These are phyloP conservation scores for Luperina testacea DNA, from an alignment of 2,888 invertebrate species.

Conservation along the genomic window DNA sequence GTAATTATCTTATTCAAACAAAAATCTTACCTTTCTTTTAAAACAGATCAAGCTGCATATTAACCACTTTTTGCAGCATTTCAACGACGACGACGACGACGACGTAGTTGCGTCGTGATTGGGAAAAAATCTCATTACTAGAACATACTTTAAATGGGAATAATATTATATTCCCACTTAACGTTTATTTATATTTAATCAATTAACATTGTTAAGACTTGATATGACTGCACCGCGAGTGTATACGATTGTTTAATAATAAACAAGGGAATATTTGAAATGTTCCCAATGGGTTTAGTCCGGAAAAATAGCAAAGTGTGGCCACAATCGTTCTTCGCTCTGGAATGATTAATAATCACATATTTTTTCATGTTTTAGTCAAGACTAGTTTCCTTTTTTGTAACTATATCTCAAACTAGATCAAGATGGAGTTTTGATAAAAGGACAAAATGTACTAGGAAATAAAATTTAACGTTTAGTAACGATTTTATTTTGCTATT, in stretches of 20 bases:
- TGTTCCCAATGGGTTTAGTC: constrained; percentile 26
- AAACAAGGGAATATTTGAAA: neutral
- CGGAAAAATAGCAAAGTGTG: constrained; percentile 18
- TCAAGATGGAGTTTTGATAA: constrained; percentile 16
- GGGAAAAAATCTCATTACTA: constrained; percentile 38
- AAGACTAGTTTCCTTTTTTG: constrained; percentile 41
- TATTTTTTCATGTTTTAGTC: constrained; percentile 26
- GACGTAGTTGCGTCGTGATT: constrained; percentile 46
- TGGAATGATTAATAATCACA: constrained; percentile 47
- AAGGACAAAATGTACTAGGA: constrained; percentile 9
- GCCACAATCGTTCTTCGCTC: constrained; percentile 5
- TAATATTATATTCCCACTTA: constrained; percentile 18
- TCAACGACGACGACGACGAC: neutral
- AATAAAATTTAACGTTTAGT: neutral
- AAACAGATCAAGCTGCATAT: neutral
- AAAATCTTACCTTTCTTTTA: neutral
- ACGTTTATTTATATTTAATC: neutral
- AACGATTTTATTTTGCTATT: constrained; percentile 7
- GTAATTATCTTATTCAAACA: neutral
- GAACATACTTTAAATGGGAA: constrained; percentile 25
- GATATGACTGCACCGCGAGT: neutral
- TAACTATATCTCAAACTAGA: constrained; percentile 13
- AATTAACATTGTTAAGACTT: no score
- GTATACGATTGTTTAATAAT: neutral
- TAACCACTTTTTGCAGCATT: neutral